phyloP scores from a whole-genome alignment of 2,888 invertebrate genomes.

The Punctoribates punctum region DNA sequence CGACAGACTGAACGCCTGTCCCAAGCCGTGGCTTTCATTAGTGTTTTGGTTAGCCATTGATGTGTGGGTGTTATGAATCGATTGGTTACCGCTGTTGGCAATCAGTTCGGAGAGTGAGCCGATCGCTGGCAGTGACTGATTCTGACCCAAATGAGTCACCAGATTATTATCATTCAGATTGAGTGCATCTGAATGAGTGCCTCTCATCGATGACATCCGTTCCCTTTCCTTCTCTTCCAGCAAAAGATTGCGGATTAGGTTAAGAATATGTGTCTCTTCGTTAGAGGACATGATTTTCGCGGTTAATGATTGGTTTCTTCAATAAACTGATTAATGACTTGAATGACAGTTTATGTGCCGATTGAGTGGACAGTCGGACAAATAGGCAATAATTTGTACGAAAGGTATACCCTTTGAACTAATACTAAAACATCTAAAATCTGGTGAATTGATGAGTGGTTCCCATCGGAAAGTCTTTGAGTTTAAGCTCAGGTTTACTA shows the following conservation, averaged over 20 bases:
- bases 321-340: too few relatives aligned
- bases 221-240: constrained; percentile 33
- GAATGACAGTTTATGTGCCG: too few relatives aligned
- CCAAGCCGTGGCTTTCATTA: background rate
- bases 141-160: background rate
- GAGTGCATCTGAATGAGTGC: background rate
- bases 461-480: background rate
- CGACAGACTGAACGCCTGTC: background rate
- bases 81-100: background rate
- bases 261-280: constrained; percentile 37
- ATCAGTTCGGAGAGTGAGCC: constrained; percentile 6
- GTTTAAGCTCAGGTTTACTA: background rate
- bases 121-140: constrained; percentile 5
- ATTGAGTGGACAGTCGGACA: too few relatives aligned
- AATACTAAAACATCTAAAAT: too few relatives aligned
- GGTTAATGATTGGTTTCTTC: too few relatives aligned
- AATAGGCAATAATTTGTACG: too few relatives aligned
- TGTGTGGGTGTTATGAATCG: background rate
- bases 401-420: too few relatives aligned
- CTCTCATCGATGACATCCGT: background rate
- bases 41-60: background rate
- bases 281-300: constrained; percentile 36
- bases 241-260: constrained; percentile 31
- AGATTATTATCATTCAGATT: background rate
- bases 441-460: too few relatives aligned